Base-by-base conservation (phyloP, 23 tunicate species). In the Ciona savignyi region DNA sequence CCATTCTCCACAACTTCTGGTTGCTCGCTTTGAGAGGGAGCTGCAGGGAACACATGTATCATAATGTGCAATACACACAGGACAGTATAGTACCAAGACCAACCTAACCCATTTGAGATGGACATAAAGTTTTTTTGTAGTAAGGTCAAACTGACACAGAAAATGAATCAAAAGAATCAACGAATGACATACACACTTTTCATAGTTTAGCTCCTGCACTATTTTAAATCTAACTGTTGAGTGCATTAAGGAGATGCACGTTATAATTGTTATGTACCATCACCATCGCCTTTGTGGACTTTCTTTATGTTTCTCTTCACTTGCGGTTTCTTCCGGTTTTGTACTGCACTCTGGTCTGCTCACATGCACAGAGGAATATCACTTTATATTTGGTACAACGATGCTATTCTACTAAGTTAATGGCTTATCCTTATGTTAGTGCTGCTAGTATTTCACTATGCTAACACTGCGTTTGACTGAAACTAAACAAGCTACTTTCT, bases 1-100 rank as follows among this genome's bases (percentile, higher is more conserved):
- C 80, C 91, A 28, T 85, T 76, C 64, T 85, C 79, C 51, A 66
- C 67, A 20, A 42, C 73, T 27, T 34, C 49, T 3, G 64, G 24
- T 51, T 25, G 27, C 29, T 62, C 69, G 42, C 70, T 42, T 29
- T 74, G 61, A 61, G 31, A 28, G 1, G 79, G 79, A 63, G 68
- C 69, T 67, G 81, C 0, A 27, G 62, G 1, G 19, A 1, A 29
- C 19, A 25, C 27, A 75, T 42, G 9, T 42, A 15, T 42, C 15
- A 6, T 9, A 42, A 6, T 42, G 15, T n/a, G n/a, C n/a, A n/a
- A n/a, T n/a, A n/a, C n/a, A n/a, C n/a, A n/a, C n/a, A n/a, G n/a
- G n/a, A n/a, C n/a, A n/a, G n/a, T n/a, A n/a, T n/a, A n/a, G n/a
- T n/a, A n/a, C n/a, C n/a, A n/a, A n/a, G n/a, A n/a, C n/a, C n/a